Conservation (phyloP, 2,888 invertebrate species). For the Campopleginae sp. region DNA sequence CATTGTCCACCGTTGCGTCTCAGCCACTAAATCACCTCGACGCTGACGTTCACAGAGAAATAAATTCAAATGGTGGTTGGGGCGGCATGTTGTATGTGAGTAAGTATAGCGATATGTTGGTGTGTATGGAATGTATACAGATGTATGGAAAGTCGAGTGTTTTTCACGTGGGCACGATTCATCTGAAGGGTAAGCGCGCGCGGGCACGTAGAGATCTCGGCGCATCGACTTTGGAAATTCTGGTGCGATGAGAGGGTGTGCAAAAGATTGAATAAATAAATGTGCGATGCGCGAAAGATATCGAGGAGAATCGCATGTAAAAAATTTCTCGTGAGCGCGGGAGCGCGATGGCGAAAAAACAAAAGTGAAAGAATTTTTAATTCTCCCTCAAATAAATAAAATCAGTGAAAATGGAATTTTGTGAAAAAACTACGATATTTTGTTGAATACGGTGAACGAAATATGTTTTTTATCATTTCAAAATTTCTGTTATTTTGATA, state of each 20-base stretch:
- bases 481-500: too few relatives aligned
- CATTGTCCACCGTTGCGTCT: slow-evolving; percentile 79
- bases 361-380: slow-evolving; percentile 21
- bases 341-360: not conserved
- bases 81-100: not conserved
- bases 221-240: slow-evolving; percentile 54
- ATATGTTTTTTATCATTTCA: too few relatives aligned
- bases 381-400: slow-evolving; percentile 55
- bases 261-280: slow-evolving; percentile 15
- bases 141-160: slow-evolving; percentile 69
- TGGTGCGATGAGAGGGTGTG: slow-evolving; percentile 25
- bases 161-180: slow-evolving; percentile 54
- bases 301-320: slow-evolving; percentile 22
- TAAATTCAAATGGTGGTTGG: slow-evolving; percentile 71
- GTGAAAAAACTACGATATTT: too few relatives aligned
- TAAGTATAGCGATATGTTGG: not conserved
- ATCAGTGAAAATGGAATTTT: too few relatives aligned
- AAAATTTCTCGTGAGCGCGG: slow-evolving; percentile 9
- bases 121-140: not conserved
- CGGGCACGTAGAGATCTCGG: slow-evolving; percentile 10
- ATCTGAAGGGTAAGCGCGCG: slow-evolving; percentile 27
- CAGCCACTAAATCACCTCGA: slow-evolving; percentile 79
- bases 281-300: slow-evolving; percentile 50
- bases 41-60: slow-evolving; percentile 76
- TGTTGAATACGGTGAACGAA: too few relatives aligned